Evolutionary conservation across 1,140 invertebrate genomes (phyloP), one percentile per base, ranked within the genome.

Genomic region (Cotesia glomerata): DNA sequence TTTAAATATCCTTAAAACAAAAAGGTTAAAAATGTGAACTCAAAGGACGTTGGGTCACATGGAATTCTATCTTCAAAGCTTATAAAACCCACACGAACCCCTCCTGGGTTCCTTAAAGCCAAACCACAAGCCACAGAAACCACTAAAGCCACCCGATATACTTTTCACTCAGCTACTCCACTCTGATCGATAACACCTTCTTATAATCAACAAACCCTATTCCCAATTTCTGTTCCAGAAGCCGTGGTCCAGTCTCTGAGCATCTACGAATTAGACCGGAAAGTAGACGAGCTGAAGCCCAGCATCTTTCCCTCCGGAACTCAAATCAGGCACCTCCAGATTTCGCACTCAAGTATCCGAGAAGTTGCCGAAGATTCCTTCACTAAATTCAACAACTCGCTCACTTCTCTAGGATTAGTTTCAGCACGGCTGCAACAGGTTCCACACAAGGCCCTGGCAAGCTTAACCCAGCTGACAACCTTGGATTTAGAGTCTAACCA

Each of bases 401-500:
- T 97, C 72, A 93, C 95, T 85, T 93, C 92, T 8, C 87, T 97
- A 69, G 93, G 93, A 73, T 88, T 97, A 71, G 90, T 95, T 45
- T 94, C 94, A 51, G 92, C 94, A 62, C 93, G 93, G 84, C 88
- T 97, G 67, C 90, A 90, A 66, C 91, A 89, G 75, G 91, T 97
- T 63, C 95, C 95, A 0, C 93, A 95, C 78, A 93, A 93, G 78
- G 91, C 95, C 0, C 88, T 97, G 26, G 90, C 91, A 4, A 90
- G 91, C 5, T 87, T 97, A 74, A 88, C 89, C 13, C 91, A 91
- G 76, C 83, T 97, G n/a, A 91, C 91, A 14, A 90, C 91, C 0
- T 86, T 97, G 34, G 94, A 97, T 81, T 89, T 97, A n/a, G 95
- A 95, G 80, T 91, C 92, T 62, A 97, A 97, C 83, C 89, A 93